Conservation (phyloP, 2,113 vertebrate genomes). For the Psettodes erumei region DNA sequence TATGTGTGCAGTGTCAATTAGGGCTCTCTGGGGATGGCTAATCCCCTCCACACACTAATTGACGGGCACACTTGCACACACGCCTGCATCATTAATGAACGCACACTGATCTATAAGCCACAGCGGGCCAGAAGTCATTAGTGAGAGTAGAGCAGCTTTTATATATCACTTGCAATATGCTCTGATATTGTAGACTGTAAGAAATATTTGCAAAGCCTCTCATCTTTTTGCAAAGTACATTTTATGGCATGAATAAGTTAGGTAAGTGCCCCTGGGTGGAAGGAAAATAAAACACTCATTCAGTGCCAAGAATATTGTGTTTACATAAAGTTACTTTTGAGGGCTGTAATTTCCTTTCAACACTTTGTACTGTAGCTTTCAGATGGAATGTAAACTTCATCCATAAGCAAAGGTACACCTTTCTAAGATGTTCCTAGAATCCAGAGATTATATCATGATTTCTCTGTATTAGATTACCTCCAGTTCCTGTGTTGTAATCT, state of each 20-base stretch:
- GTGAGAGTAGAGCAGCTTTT: conserved; percentile 64
- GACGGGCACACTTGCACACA: conserved; percentile 66
- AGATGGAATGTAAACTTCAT: conserved; percentile 20
- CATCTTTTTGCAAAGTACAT: conserved; percentile 45
- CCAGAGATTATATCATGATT: conserved; percentile 18
- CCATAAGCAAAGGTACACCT: conserved; percentile 9
- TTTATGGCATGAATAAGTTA: conserved; percentile 57
- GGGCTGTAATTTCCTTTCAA: conserved; percentile 29
- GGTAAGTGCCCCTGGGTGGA: conserved; percentile 27
- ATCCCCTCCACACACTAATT: conserved; percentile 72
- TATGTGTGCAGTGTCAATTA: conserved; percentile 70
- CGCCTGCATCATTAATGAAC: conserved; percentile 78
- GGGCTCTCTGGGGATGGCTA: conserved; percentile 66
- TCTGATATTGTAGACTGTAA: conserved; percentile 48
- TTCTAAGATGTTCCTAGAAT: conserved; percentile 23
- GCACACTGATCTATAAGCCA: conserved; percentile 76
- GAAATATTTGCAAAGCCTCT: conserved; percentile 56
- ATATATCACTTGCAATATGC: conserved; percentile 64
- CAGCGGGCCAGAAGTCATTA: conserved; percentile 74
- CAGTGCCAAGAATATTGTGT: conserved; percentile 29
- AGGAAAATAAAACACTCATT: conserved; percentile 29
- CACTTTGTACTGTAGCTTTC: conserved; percentile 17
- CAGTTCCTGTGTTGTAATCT: conserved; percentile 45
- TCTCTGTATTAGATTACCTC: conserved; percentile 47
- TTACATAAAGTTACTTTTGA: conserved; percentile 26